Conservation (phyloP, 2,113 vertebrate genomes). For the Anarhynchus alexandrinus region DNA sequence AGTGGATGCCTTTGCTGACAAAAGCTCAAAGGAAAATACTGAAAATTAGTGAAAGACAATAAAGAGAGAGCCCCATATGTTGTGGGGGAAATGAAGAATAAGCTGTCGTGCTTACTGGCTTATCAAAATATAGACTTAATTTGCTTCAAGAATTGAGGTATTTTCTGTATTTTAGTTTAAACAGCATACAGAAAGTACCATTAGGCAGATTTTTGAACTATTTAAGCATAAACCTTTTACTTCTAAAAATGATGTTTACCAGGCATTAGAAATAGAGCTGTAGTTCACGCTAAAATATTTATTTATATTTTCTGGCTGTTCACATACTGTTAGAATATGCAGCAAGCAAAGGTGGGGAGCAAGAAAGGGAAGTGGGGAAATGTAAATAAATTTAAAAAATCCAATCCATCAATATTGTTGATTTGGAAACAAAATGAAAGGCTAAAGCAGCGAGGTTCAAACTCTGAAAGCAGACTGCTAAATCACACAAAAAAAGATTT, state of each 20-base stretch:
- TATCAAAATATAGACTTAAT: background rate
- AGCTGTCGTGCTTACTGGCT: background rate
- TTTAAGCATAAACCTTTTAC: background rate
- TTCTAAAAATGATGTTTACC: background rate
- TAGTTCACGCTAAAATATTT: background rate
- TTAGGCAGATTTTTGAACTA: background rate
- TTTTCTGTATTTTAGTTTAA: background rate
- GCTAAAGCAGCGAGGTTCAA: background rate
- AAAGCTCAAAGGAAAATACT: slow-evolving; percentile 26
- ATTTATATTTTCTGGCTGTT: background rate
- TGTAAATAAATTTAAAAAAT: background rate
- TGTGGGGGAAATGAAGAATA: background rate
- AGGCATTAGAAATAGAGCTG: background rate
- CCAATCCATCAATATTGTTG: background rate
- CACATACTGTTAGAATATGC: background rate
- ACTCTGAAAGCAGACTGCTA: background rate
- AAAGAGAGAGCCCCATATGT: slow-evolving; percentile 47
- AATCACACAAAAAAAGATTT: background rate
- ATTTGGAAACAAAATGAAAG: background rate
- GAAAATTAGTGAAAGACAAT: slow-evolving; percentile 23
- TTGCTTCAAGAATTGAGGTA: background rate
- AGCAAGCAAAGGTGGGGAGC: background rate
- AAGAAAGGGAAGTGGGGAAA: background rate
- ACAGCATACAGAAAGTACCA: background rate
- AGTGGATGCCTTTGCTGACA: slow-evolving; percentile 12